Evolutionary conservation across 2,113 vertebrate species (phyloP).

Genomic region (western clawed frog (Xenopus tropicalis)): DNA sequence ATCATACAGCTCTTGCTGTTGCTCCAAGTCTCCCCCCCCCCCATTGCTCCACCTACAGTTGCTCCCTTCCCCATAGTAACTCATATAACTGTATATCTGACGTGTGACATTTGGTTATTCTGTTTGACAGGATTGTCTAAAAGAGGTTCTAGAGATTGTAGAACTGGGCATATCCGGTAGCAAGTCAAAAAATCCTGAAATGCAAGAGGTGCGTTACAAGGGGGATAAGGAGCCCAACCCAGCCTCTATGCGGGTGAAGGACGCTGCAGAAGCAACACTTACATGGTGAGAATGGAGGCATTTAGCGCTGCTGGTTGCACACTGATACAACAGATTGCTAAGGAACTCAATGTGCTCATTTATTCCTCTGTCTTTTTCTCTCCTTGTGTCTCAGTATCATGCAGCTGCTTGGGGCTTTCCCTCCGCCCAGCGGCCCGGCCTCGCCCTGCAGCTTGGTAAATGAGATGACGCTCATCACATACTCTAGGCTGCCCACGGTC

Average conservation of each 20-base stretch:
- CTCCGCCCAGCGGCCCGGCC: slow-evolving; percentile 89
- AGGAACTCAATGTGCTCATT: background rate
- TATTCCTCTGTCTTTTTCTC: slow-evolving; percentile 19
- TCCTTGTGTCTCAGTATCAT: slow-evolving; percentile 76
- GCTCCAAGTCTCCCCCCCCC: too few relatives aligned
- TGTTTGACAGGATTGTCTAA: slow-evolving; percentile 81
- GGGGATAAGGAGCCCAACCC: slow-evolving; percentile 93
- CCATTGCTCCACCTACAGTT: too few relatives aligned
- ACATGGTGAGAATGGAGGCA: slow-evolving; percentile 74
- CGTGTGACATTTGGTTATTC: background rate
- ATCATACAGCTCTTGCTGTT: too few relatives aligned
- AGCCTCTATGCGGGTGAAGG: slow-evolving; percentile 93
- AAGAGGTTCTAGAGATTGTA: slow-evolving; percentile 93
- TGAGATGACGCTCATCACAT: slow-evolving; percentile 88
- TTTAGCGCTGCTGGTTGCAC: background rate
- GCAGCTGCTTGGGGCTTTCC: slow-evolving; percentile 93
- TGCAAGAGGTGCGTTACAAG: slow-evolving; percentile 87
- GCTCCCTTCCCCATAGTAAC: background rate
- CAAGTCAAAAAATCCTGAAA: slow-evolving; percentile 85
- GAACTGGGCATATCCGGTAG: slow-evolving; percentile 93
- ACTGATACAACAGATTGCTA: background rate
- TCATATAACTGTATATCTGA: background rate
- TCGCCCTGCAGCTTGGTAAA: slow-evolving; percentile 95
- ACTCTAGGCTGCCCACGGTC: slow-evolving; percentile 83
- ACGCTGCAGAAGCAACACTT: slow-evolving; percentile 89